Base-by-base conservation (phyloP, 2,888 invertebrate species). In the Prosopocoilus inquinatus region DNA sequence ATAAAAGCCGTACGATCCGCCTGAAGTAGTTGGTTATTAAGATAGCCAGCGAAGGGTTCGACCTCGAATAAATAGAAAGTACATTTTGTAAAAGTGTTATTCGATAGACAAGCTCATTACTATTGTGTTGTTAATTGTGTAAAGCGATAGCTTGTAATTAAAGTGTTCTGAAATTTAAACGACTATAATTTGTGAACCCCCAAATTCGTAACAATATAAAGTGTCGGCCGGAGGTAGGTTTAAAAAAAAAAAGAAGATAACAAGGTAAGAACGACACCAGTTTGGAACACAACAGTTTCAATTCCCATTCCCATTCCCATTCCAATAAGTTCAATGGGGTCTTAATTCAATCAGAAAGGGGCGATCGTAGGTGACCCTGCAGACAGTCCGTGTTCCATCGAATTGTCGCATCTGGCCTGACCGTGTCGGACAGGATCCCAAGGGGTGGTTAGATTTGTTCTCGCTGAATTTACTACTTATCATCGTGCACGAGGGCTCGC, bases 331-430 rank as follows among this genome's bases (percentile, higher is more conserved):
- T 70, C 67, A 70, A 71, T 70, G 68, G 65, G 67, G 64, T 70
- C 70, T 67, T 72, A 71, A 72, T 72, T 70, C 71, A 69, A 71
- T 72, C 70, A 68, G 64, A 66, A 28, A 67, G 63, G 64, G 64
- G 63, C 67, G 65, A 62, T 64, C 64, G 64, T 64, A 64, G 68
- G 67, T 67, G 67, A 64, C 67, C 61, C 67, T 70, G 71, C 73
- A 73, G 72, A 73, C 72, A 72, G 20, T 28, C 20, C 20, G 20
- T 28, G 69, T 72, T 70, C 73, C 73, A 72, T 73, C 70, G 70
- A 65, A 67, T 64, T 69, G 70, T 72, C 74, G 69, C 75, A 75
- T 72, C 75, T 75, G 75, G 69, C 68, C 68, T 67, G 61, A 62
- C 66, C 64, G 64, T 63, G 63, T 68, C 45, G 38, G 32, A 36